phyloP scores from a whole-genome alignment of 1,140 invertebrate species.

The Drosophila navojoa region DNA sequence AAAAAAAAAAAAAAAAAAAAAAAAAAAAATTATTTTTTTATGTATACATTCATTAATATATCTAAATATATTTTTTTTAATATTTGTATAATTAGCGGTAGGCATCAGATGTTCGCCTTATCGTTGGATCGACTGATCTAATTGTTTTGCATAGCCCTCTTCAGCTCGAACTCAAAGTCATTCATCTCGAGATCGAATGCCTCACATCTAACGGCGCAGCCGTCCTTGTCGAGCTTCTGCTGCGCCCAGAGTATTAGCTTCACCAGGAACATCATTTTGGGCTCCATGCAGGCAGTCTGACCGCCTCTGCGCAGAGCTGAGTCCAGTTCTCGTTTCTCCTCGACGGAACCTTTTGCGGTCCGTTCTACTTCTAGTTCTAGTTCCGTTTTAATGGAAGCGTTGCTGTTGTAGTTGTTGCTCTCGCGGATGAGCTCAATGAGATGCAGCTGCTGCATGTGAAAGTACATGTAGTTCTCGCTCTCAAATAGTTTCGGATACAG shows the following conservation, averaged over 20 bases:
- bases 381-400: not conserved
- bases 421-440: slow-evolving; percentile 57
- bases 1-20: slow-evolving; percentile 39
- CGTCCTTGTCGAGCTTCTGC: slow-evolving; percentile 46
- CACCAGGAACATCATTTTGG: slow-evolving; percentile 65
- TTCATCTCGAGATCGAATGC: slow-evolving; percentile 38
- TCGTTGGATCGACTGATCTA: slow-evolving; percentile 5
- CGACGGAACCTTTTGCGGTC: not conserved
- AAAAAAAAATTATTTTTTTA: slow-evolving; percentile 17
- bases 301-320: slow-evolving; percentile 31
- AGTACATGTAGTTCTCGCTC: slow-evolving; percentile 66
- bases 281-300: slow-evolving; percentile 45
- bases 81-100: slow-evolving; percentile 45
- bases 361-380: too few relatives aligned
- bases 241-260: slow-evolving; percentile 69
- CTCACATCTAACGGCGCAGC: slow-evolving; percentile 16
- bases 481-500: slow-evolving; percentile 53
- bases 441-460: slow-evolving; percentile 69
- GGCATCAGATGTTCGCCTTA: slow-evolving; percentile 25
- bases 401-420: slow-evolving; percentile 10
- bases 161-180: slow-evolving; percentile 58
- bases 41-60: slow-evolving; percentile 37
- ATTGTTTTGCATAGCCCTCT: slow-evolving; percentile 36
- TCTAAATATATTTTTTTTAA: slow-evolving; percentile 22
- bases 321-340: slow-evolving; percentile 28